Conservation (phyloP, 1,140 invertebrate species). For the Heliconius hermathena region DNA sequence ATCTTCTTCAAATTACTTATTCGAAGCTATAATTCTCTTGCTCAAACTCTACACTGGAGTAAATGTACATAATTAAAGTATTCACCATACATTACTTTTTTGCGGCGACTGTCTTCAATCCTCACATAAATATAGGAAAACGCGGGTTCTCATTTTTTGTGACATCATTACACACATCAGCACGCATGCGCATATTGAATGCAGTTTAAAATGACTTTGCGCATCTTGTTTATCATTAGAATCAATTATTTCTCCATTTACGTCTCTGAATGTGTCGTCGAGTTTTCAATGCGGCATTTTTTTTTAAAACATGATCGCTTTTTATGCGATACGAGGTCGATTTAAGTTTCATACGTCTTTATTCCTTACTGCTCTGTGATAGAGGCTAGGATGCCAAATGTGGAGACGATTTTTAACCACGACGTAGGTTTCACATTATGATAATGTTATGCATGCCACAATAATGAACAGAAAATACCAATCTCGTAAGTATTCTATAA, state of each 20-base stretch:
- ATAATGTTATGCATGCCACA: constrained; percentile 56
- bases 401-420: constrained; percentile 10
- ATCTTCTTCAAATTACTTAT: constrained; percentile 7
- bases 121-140: constrained; percentile 44
- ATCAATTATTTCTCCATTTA: constrained; percentile 78
- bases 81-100: constrained; percentile 34
- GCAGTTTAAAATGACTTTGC: constrained; percentile 69
- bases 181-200: constrained; percentile 57
- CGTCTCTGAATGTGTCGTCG: constrained; percentile 55
- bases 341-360: constrained; percentile 14
- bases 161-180: constrained; percentile 62
- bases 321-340: constrained; percentile 47
- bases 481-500: constrained; percentile 38
- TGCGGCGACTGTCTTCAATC: constrained; percentile 26
- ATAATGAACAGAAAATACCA: constrained; percentile 56
- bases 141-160: constrained; percentile 65
- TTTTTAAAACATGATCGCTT: constrained; percentile 66
- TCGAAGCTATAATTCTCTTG: constrained; percentile 6
- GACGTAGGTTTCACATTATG: constrained; percentile 50
- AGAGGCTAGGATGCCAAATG: constrained; percentile 16
- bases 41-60: constrained; percentile 16
- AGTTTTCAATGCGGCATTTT: constrained; percentile 64
- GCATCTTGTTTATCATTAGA: constrained; percentile 69
- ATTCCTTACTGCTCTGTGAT: constrained; percentile 7
- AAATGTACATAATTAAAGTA: constrained; percentile 26